phyloP scores from a whole-genome alignment of 2,113 vertebrate genomes.

The Aramus guarauna region DNA sequence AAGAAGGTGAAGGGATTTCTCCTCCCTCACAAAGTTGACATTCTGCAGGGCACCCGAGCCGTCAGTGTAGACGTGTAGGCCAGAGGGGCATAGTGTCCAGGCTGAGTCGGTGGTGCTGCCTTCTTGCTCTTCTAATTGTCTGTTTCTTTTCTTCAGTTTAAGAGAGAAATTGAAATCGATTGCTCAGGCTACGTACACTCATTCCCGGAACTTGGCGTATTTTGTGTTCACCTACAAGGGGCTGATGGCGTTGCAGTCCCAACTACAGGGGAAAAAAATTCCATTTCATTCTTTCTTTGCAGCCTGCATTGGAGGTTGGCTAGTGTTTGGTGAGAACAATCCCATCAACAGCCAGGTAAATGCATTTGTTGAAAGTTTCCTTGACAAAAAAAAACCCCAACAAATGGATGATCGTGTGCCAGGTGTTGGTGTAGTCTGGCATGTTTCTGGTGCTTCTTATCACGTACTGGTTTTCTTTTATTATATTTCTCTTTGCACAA shows the following conservation, averaged over 20 bases:
- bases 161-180: constrained; percentile 87
- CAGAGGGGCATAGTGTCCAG: not conserved
- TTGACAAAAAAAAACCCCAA: not conserved
- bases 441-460: not conserved
- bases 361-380: not conserved
- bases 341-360: constrained; percentile 95
- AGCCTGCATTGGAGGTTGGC: constrained; percentile 86
- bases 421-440: not conserved
- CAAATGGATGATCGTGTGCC: not conserved
- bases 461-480: accelerated
- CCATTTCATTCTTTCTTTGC: constrained; percentile 91
- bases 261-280: constrained; percentile 79
- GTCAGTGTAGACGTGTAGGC: not conserved
- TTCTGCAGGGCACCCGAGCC: too few relatives aligned
- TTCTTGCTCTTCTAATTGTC: not conserved
- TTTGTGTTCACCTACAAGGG: constrained; percentile 95
- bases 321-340: constrained; percentile 91
- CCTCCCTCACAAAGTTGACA: not conserved
- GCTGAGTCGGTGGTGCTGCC: not conserved
- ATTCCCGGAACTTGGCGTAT: constrained; percentile 88
- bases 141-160: constrained; percentile 74
- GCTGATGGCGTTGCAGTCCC: constrained; percentile 81
- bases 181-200: constrained; percentile 86
- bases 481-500: accelerated
- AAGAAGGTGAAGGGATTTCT: not conserved